Conservation (phyloP, 2,888 invertebrate genomes). For the Drosophila kanekoi region DNA sequence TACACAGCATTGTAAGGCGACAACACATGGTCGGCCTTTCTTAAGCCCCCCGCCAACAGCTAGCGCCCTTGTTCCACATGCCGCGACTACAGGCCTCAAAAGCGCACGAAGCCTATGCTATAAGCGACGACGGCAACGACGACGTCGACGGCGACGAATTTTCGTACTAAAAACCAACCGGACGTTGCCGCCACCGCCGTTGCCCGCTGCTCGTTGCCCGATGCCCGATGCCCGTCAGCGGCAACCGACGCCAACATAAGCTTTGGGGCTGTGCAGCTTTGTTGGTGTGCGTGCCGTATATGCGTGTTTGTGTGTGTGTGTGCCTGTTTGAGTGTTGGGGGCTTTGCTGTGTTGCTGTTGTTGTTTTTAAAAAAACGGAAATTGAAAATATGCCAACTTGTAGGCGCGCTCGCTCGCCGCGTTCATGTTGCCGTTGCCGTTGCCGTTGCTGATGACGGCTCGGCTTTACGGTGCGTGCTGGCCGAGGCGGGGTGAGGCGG, state of each 20-base stretch:
- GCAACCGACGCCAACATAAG: slow-evolving; percentile 61
- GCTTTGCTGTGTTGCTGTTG: slow-evolving; percentile 45
- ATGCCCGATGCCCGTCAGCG: slow-evolving; percentile 25
- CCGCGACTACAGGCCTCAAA: slow-evolving; percentile 57
- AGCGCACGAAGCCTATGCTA: slow-evolving; percentile 62
- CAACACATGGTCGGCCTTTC: slow-evolving; percentile 64
- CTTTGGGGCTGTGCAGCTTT: slow-evolving; percentile 67
- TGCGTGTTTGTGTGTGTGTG: slow-evolving; percentile 23
- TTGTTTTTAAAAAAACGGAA: slow-evolving; percentile 79
- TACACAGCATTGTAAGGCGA: slow-evolving; percentile 59
- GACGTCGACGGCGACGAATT: slow-evolving; percentile 53
- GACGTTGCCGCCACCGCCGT: slow-evolving; percentile 73
- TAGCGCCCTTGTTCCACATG: slow-evolving; percentile 52
- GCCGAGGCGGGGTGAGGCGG: slow-evolving; percentile 2
- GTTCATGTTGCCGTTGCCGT: slow-evolving; percentile 35
- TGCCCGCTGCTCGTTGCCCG: slow-evolving; percentile 34
- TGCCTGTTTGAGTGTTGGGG: slow-evolving; percentile 46
- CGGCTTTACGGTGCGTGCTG: slow-evolving; percentile 19
- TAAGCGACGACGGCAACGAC: slow-evolving; percentile 37
- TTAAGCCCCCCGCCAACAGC: slow-evolving; percentile 29
- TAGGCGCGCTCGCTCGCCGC: slow-evolving; percentile 79
- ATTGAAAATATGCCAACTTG: slow-evolving; percentile 85
- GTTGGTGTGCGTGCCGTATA: slow-evolving; percentile 27
- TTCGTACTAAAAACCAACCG: slow-evolving; percentile 79
- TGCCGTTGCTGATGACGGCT: slow-evolving; percentile 21